Evolutionary conservation across 2,113 vertebrate genomes (phyloP).

Genomic region (Haemorhous mexicanus): DNA sequence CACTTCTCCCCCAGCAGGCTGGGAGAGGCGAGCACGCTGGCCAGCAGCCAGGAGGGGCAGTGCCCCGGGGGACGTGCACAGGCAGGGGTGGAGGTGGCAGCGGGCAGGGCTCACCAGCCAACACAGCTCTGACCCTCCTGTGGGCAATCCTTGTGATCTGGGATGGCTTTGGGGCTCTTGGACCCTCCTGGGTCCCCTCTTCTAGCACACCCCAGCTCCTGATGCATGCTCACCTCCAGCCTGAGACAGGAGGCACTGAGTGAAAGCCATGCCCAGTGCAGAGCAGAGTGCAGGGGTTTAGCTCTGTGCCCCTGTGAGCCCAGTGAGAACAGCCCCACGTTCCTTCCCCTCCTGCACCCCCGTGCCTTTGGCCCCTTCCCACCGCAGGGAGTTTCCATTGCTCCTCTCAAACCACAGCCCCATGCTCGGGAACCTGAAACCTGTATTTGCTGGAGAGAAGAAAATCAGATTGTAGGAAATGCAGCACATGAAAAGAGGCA

Average conservation of each 20-base stretch:
- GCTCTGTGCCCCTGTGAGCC: neutral
- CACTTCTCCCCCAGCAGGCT: neutral
- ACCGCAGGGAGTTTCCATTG: neutral
- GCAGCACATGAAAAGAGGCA: neutral
- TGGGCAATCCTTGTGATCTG: neutral
- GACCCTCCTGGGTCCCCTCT: neutral
- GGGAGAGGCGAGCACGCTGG: neutral
- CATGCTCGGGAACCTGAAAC: slow-evolving; percentile 14
- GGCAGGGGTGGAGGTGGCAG: neutral
- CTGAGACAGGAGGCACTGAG: neutral
- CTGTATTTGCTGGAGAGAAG: neutral
- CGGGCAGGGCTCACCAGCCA: fast-evolving
- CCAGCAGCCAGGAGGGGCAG: neutral
- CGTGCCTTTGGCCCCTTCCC: neutral
- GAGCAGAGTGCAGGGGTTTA: neutral
- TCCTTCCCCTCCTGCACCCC: neutral
- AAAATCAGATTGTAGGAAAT: slow-evolving; percentile 31
- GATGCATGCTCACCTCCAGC: neutral
- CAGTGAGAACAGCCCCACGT: neutral
- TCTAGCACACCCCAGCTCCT: neutral
- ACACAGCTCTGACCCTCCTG: neutral
- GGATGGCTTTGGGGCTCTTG: neutral
- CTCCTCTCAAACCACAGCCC: slow-evolving; percentile 42
- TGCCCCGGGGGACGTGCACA: fast-evolving
- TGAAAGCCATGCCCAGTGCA: fast-evolving